Evolutionary conservation across 2,113 vertebrate genomes (phyloP), one percentile per base, ranked within the genome.

Genomic region (Syngnathus scovelli): DNA sequence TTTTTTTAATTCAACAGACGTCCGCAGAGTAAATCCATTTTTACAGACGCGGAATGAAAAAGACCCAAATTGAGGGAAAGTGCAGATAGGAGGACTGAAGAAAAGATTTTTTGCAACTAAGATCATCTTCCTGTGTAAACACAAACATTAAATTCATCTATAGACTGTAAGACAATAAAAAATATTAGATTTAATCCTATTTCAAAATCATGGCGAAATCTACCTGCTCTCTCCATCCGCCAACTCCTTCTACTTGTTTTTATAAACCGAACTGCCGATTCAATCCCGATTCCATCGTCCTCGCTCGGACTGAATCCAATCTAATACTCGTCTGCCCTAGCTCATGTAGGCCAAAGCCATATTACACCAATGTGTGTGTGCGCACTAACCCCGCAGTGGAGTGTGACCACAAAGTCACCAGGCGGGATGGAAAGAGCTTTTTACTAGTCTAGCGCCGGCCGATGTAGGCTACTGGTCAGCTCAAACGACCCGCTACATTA

Each of bases 291-390:
- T 43, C 39, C 39, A 3, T 46, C 27, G 7, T 63, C 66, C 9
- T 64, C 58, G 71, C 67, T 68, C 72, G 73, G 79, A 85, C 79
- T 68, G 75, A 84, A 75, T 80, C 79, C 78, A 70, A 77, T 76
- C 75, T 64, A 86, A 85, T 77, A 59, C 77, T 73, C 64, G 61
- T 75, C 61, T 78, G 63, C 68, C 64, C 66, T 62, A 49, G 70
- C 48, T 65, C 71, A 59, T 62, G 58, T n/a, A 27, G 64, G 60
- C 49, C 51, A 59, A 61, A 49, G 77, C 72, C 36, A 66, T 49
- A 27, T 65, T 77, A 49, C 55, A 41, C 27, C 7, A 41, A 33
- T 70, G 56, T 38, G 43, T 5, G 63, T 39, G 70, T 63, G 55
- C 61, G 49, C 19, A 15, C 36, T 58, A 62, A 69, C 76, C 69